These are phyloP conservation scores for Leptopterna dolabrata DNA, from an alignment of 2,888 invertebrate species.

Conservation along the genomic window DNA sequence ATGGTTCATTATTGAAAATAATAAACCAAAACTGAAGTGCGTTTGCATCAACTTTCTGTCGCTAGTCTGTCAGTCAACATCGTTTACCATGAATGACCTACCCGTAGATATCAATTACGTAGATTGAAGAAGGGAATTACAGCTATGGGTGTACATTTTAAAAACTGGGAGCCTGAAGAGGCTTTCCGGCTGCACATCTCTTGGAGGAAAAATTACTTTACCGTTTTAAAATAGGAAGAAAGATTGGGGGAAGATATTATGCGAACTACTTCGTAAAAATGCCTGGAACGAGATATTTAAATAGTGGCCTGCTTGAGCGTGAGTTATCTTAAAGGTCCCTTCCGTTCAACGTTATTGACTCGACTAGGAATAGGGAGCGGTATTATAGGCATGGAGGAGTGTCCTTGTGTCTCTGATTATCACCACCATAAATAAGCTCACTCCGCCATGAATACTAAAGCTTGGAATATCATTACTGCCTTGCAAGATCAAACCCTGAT, in stretches of 20 bases:
- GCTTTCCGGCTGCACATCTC: not conserved
- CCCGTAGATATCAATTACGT: too few relatives aligned
- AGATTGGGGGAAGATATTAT: not conserved
- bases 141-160: not conserved
- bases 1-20: too few relatives aligned
- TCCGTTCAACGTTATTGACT: not conserved
- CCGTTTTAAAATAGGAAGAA: not conserved
- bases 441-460: not conserved
- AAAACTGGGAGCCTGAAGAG: not conserved
- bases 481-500: conserved; percentile 3
- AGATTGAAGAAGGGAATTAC: not conserved
- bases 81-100: too few relatives aligned
- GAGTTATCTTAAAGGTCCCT: not conserved
- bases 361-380: not conserved
- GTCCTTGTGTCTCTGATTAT: not conserved
- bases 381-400: not conserved
- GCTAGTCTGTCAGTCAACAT: too few relatives aligned
- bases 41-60: too few relatives aligned
- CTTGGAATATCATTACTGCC: not conserved
- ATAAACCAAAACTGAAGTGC: too few relatives aligned
- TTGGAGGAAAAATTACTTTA: not conserved
- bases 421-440: not conserved
- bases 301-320: not conserved
- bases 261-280: not conserved
- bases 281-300: not conserved